These are phyloP conservation scores for Sebastes kiyomatsui DNA, from an alignment of 2,797 vertebrate species.

Conservation along the genomic window DNA sequence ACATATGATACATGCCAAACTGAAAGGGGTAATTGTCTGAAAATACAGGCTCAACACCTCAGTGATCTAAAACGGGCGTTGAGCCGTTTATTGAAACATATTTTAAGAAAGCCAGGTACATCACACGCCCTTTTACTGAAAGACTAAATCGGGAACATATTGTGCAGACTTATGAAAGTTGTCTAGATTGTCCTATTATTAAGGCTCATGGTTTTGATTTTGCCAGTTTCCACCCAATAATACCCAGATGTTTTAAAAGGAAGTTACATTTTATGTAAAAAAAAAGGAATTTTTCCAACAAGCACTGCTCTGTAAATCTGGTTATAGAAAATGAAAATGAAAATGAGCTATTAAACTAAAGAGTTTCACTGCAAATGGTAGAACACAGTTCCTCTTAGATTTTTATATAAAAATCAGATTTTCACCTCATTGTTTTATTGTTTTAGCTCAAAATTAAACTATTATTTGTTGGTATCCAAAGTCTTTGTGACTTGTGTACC, in stretches of 20 bases:
- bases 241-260: not conserved
- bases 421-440: not conserved
- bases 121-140: slow-evolving; percentile 19
- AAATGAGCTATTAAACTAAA: not conserved
- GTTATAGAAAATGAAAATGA: not conserved
- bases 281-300: not conserved
- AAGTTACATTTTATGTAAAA: not conserved
- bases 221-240: not conserved
- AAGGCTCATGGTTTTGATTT: not conserved
- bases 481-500: not conserved
- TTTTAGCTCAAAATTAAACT: not conserved
- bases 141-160: not conserved
- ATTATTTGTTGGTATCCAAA: not conserved
- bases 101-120: slow-evolving; percentile 9
- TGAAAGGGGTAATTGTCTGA: slow-evolving; percentile 39
- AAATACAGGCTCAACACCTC: slow-evolving; percentile 6
- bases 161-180: not conserved
- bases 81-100: slow-evolving; percentile 37
- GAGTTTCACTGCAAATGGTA: not conserved
- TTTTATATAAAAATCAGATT: not conserved
- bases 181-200: not conserved
- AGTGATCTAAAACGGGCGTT: slow-evolving; percentile 1
- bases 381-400: not conserved
- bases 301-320: not conserved
- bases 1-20: slow-evolving; percentile 2